Evolutionary conservation across 2,888 invertebrate species (phyloP).

Genomic region (Abrostola tripartita): DNA sequence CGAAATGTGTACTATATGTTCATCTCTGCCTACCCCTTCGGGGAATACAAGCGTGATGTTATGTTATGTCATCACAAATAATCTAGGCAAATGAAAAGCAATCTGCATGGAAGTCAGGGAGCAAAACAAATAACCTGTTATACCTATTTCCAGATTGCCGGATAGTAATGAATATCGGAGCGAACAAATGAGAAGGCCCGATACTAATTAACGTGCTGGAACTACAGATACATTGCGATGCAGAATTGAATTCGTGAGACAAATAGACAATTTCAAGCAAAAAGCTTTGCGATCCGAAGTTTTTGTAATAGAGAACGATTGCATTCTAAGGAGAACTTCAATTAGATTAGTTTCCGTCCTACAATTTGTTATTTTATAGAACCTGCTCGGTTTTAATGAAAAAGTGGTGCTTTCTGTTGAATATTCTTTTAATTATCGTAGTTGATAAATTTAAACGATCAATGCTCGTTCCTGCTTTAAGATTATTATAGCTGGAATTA

Average conservation of each 20-base stretch:
- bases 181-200: constrained; percentile 37
- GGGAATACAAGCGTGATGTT: too few species aligned
- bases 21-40: too few species aligned
- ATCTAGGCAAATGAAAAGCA: too few species aligned
- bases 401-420: neutral
- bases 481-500: too few species aligned
- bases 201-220: constrained; percentile 44
- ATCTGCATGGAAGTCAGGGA: neutral
- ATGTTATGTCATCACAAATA: too few species aligned
- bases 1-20: too few species aligned
- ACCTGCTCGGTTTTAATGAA: constrained; percentile 1
- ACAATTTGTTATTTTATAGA: neutral
- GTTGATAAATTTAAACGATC: too few species aligned
- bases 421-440: neutral
- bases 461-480: too few species aligned
- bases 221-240: constrained; percentile 28
- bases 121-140: constrained; percentile 17
- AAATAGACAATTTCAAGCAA: constrained; percentile 22
- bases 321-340: constrained; percentile 15
- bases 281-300: neutral
- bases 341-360: constrained; percentile 19
- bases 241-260: constrained; percentile 30
- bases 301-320: constrained; percentile 21
- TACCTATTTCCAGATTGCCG: constrained; percentile 24
- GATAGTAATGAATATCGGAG: constrained; percentile 13